Base-by-base conservation (phyloP, 64 coral and sea anemone species). In the Cladopsammia gracilis region DNA sequence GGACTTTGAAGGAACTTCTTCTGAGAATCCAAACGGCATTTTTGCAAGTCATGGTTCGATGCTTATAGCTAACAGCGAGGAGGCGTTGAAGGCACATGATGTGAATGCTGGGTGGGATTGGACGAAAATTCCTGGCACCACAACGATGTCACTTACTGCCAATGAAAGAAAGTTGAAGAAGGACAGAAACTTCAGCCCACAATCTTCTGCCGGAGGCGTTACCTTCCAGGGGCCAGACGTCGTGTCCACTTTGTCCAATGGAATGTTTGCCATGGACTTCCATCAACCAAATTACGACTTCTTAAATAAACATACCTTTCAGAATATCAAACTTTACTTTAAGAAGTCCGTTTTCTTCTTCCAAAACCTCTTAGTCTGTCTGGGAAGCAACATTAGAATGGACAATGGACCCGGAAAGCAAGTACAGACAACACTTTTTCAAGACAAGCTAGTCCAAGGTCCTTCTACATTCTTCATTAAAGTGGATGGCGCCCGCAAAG, bases 91-190 rank as follows among this genome's bases (percentile, higher is more conserved):
- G 10, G 53, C 54, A 10, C 76, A 97, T 15, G 92, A 94, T 26
- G 88, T 97, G 18, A 22, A 90, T 12, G 82, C 79, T 16, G 96
- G 96, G 54, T 97, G 96, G 96, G 92, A 97, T 48, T 97, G 96
- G 96, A 22, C 78, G 4, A 87, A 91, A 73, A 45, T 97, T 76
- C 92, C 95, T 19, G 95, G 95, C 2, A 68, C 95, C 8, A 97
- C 95, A 74, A 86, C 92, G 2, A 82, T 97, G 3, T 25, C 7
- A 3, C 18, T 94, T 45, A 88, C 58, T n/a, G 19, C 52, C 2
- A 47, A 79, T n/a, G 87, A 91, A 23, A 20, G 94, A 54, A 81
- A 77, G 26, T 62, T 78, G 57, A 26, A 25, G 19, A 43, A 54
- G 25, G 67, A 45, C 53, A 94, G 95, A 64, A 73, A 73, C 45